Percentiles rank a stretch among this genome's conserved stretches.
phyloP scores from a whole-genome alignment of 1,140 invertebrate genomes.

The Rhagoletis pomonella region DNA sequence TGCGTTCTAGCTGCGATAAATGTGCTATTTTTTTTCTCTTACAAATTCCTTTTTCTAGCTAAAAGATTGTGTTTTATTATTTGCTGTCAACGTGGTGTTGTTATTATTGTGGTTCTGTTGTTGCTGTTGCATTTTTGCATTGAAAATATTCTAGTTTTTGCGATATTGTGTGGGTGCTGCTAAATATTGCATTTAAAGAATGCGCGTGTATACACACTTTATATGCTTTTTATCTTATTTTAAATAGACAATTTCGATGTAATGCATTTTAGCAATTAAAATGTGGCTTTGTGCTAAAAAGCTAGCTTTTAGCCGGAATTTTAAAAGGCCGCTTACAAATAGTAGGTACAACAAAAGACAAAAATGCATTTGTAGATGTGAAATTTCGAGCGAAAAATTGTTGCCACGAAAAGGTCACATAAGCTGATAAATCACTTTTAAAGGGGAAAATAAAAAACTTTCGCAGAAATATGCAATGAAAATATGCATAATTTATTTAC shows the following conservation, averaged over 20 bases:
- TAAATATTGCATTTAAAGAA: neutral
- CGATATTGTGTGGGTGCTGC: neutral
- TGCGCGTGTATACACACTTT: neutral
- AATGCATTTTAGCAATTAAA: constrained; percentile 44
- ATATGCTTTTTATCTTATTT: neutral
- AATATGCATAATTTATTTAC: neutral
- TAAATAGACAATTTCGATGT: neutral
- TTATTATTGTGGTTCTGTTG: no score
- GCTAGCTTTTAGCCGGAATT: neutral
- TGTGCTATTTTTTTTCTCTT: neutral
- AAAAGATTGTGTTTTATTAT: neutral
- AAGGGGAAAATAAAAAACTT: neutral
- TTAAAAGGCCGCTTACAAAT: neutral
- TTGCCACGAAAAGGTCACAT: neutral
- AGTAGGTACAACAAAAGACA: neutral
- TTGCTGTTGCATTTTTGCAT: neutral
- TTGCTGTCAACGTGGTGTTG: neutral
- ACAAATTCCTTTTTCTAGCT: neutral
- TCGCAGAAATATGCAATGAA: neutral
- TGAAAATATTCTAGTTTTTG: neutral
- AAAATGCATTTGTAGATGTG: neutral
- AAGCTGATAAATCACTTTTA: neutral
- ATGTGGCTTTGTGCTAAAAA: constrained; percentile 22
- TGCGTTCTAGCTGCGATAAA: no score
- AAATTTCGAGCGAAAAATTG: neutral